Base-by-base conservation (phyloP, 1,140 invertebrate genomes). In the Achroia grisella region DNA sequence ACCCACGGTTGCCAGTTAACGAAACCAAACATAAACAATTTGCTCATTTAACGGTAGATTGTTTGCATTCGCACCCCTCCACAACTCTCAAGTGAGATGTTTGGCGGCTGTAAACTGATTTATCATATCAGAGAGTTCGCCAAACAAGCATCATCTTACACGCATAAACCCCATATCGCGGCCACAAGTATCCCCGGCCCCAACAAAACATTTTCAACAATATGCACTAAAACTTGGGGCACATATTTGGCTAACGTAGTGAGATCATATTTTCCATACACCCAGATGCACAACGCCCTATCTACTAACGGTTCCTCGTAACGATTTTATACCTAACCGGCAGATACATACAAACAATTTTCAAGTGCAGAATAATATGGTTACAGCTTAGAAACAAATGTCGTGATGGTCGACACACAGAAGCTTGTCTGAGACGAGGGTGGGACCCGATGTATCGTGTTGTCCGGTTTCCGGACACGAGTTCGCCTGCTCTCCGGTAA, bases 121-220 rank as follows among this genome's bases (percentile, higher is more conserved):
- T 84, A 84, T 80, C 80, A 84, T 80, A 81, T 80, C 77, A 71
- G 60, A 59, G 55, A 75, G 74, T 81, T 78, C 64, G 49, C 44
- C 59, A 78, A 84, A 84, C 80, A 81, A 83, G 75, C 79, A 71
- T 83, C 76, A 81, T 83, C 77, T 83, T 77, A 78, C 77, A 84
- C 70, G 64, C 73, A 78, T 84, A 80, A 84, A 79, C 75, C 76
- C 66, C 62, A 59, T 74, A 78, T 74, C 72, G 17, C 17, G 17
- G 17, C 6, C 17, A 23, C 17, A 23, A 47, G 51, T 64, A 51
- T 41, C 53, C 56, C 48, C 48, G 55, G 39, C 32, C 37, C 27
- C 8, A 23, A 48, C 67, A 67, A 60, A 66, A 68, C 62, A 77
- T 69, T 72, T 48, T 69, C 67, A 45, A 79, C 74, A 67, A 67